Base-by-base conservation (phyloP, 2,888 invertebrate genomes). In the Hemithea aestivaria region DNA sequence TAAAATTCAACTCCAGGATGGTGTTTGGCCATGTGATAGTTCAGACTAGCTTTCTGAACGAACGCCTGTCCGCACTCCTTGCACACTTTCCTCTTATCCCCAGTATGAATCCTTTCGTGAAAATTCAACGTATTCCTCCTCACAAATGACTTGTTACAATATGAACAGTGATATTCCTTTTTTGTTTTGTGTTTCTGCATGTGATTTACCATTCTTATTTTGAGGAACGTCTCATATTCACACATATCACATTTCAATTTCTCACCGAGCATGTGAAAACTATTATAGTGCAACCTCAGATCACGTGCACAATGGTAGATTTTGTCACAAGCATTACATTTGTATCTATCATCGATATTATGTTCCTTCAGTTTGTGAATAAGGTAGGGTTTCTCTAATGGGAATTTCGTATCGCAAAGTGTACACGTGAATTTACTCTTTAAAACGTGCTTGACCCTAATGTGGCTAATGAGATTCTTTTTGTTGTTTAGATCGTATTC, bases 1-100 rank as follows among this genome's bases (percentile, higher is more conserved):
- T 58, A 80, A 54, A 64, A 83, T 22, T 71, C 70, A 1, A 80
- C 79, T n/a, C 64, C 75, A 0, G 85, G 83, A 41, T 85, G 84
- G 32, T 83, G 74, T 26, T 81, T 87, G 0, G 66, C 54, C 84
- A 85, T 84, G 16, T 87, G 83, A 45, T 82, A 84, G 40, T 84
- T 85, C 34, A 83, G 50, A 37, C 85, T 83, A 0, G 84, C 80
- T 47, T 84, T 85, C 42, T 87, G 83, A 0, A 84, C 83, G 38
- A 85, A 88, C 22, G 82, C 79, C 38, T 85, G 78, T 0, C 79
- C 71, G 27, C 87, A 85, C 0, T 67, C 66, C 1, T 45, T 52
- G 38, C 87, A 87, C 0, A 78, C 68, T 35, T 83, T 80, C 45
- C 73, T 55, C 23, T 71, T 58, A 20, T 84, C 85, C 0, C 77